Evolutionary conservation across 2,888 invertebrate genomes (phyloP), one percentile per base, ranked within the genome.

Genomic region (Oscheius sp.): DNA sequence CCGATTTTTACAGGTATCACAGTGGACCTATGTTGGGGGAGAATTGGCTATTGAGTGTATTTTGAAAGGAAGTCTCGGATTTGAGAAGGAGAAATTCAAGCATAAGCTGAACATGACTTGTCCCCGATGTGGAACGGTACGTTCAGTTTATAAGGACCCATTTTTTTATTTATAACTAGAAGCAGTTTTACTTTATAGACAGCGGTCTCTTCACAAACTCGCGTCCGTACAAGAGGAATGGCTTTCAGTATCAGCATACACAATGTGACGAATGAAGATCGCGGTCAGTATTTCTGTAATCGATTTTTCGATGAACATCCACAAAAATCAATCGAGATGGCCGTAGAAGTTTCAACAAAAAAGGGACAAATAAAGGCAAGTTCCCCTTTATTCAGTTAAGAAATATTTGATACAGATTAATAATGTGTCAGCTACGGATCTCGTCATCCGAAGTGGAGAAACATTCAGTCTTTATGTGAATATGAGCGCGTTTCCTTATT

Each of bases 21-120:
- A 66, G 0, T 80, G 78, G 78, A 76, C 80, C 27, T 63, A 78
- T 27, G 76, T 78, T 41, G 80, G 77, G 5, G 61, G 68, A 12
- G 74, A 74, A 41, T 77, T 70, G 35, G 56, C 77, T 3, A 21
- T 74, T 0, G 66, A 46, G 2, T 80, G 80, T 21, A 46, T 66
- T 9, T 16, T 78, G 13, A 46, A 6, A 7, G 43, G 41, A 9
- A 41, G 41, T 18, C 23, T 61, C 18, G 35, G 35, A 9, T 35
- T 35, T 35, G 25, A 49, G 3, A 70, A 73, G n/a, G 21, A 56
- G 0, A 45, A 49, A 9, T 76, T 49, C 74, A 18, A 43, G 2
- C 58, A 80, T 27, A 46, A 27, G 1, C 46, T 80, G 1, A 49
- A 72, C n/a, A 73, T 76, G 2, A 53, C 73, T 3, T 80, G 80